Evolutionary conservation across 2,888 invertebrate genomes (phyloP).

Genomic region (Melikaiella ostensackeni): DNA sequence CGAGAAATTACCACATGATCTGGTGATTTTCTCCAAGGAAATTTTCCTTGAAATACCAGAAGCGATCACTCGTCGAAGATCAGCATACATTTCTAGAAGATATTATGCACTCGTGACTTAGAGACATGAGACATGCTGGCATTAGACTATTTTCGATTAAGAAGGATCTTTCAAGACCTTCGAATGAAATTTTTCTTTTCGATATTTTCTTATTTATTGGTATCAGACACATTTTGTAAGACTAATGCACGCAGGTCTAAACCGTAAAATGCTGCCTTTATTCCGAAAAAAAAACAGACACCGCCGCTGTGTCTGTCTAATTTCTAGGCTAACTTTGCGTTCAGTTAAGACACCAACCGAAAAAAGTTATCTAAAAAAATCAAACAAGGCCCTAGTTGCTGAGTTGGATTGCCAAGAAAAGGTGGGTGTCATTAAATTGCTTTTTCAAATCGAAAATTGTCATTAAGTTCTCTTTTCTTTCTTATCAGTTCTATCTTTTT

Average conservation of each 20-base stretch:
- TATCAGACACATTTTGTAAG: slow-evolving; percentile 62
- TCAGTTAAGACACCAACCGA: slow-evolving; percentile 64
- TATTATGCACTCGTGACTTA: slow-evolving; percentile 9
- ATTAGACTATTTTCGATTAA: background rate
- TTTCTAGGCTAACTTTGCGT: slow-evolving; percentile 68
- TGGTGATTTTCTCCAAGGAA: slow-evolving; percentile 35
- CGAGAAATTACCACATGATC: slow-evolving; percentile 22
- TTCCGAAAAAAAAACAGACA: slow-evolving; percentile 62
- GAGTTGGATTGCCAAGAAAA: slow-evolving; percentile 67
- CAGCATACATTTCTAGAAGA: slow-evolving; percentile 39
- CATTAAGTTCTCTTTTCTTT: background rate
- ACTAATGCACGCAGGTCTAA: slow-evolving; percentile 72
- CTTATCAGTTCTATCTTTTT: background rate
- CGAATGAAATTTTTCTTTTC: slow-evolving; percentile 11
- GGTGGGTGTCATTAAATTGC: slow-evolving; percentile 63
- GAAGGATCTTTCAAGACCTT: slow-evolving; percentile 11
- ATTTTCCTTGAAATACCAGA: slow-evolving; percentile 26
- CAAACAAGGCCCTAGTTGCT: slow-evolving; percentile 65
- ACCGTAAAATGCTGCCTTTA: slow-evolving; percentile 74
- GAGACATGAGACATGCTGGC: slow-evolving; percentile 29
- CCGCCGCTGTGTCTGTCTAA: slow-evolving; percentile 73
- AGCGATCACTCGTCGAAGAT: slow-evolving; percentile 21
- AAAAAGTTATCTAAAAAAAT: slow-evolving; percentile 52
- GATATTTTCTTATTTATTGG: slow-evolving; percentile 30
- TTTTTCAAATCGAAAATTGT: background rate